A percentile compares a stretch with the other conserved stretches of the same genome.
phyloP scores from a whole-genome alignment of 2,797 vertebrate species.

The Acomys russatus region DNA sequence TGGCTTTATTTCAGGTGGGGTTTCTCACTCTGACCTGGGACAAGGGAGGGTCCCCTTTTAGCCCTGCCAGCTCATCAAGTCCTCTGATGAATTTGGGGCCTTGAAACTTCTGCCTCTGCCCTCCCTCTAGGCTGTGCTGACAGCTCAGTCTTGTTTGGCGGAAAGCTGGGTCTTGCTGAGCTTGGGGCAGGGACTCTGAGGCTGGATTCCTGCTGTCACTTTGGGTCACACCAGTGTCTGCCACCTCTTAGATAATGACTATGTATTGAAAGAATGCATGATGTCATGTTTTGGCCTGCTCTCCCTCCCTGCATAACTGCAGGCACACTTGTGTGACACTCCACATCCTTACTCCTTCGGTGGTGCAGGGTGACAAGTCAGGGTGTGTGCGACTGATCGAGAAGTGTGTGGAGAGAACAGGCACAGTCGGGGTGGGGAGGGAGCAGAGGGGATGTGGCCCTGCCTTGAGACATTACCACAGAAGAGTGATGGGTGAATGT shows the following conservation, averaged over 20 bases:
- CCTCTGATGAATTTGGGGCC: not conserved
- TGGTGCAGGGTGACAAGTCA: not conserved
- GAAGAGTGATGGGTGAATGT: not conserved
- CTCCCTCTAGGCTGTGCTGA: not conserved
- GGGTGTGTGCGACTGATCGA: not conserved
- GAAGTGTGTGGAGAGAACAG: not conserved
- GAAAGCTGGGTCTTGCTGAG: no score
- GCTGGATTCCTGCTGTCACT: not conserved
- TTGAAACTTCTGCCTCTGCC: not conserved
- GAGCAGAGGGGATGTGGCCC: not conserved
- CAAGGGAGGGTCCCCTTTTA: not conserved
- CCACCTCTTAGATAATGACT: not conserved
- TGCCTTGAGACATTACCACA: not conserved
- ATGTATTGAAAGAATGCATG: not conserved
- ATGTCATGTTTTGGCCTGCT: not conserved
- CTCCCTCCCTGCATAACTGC: not conserved
- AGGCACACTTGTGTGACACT: not conserved
- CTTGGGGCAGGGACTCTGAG: not conserved
- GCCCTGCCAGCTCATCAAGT: not conserved
- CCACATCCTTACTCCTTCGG: no score
- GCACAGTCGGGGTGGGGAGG: not conserved
- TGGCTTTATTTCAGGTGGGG: not conserved
- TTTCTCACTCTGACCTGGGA: not conserved
- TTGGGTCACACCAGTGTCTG: not conserved
- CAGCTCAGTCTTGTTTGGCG: not conserved